These are phyloP conservation scores for Arion vulgaris DNA, from an alignment of 1,140 invertebrate species.

Conservation along the genomic window DNA sequence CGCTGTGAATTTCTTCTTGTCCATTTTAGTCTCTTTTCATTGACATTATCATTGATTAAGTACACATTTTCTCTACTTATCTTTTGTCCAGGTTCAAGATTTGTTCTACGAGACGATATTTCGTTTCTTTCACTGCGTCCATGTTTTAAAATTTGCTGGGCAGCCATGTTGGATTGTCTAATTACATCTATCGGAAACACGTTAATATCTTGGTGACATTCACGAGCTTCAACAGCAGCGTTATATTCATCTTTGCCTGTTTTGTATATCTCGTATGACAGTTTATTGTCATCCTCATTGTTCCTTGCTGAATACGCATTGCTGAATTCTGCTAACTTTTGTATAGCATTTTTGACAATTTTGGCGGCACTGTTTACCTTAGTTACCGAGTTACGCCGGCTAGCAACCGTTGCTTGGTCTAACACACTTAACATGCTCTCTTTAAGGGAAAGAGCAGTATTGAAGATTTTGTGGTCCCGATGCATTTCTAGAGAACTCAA, in stretches of 20 bases:
- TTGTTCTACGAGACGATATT: neutral
- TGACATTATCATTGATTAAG: no score
- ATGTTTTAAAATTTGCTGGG: no score
- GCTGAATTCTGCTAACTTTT: neutral
- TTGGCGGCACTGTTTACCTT: neutral
- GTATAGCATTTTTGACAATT: neutral
- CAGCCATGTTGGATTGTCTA: no score
- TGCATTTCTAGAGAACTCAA: neutral
- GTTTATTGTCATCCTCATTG: neutral
- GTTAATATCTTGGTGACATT: neutral
- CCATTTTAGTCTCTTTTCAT: no score
- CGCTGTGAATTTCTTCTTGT: no score
- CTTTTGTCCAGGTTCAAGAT: no score
- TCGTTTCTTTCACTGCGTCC: neutral
- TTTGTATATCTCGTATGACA: neutral
- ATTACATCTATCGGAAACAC: neutral
- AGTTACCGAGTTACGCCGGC: neutral
- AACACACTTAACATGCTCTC: neutral
- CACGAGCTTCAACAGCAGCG: neutral
- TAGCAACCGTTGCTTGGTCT: neutral
- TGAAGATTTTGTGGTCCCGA: neutral
- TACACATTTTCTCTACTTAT: no score
- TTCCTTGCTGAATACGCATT: neutral
- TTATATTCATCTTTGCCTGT: neutral
- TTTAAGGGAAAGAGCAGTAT: neutral